A percentile compares a stretch with the other conserved stretches of the same genome.
These are phyloP conservation scores for Hypsopygia costalis DNA, from an alignment of 2,888 invertebrate species.

Conservation along the genomic window DNA sequence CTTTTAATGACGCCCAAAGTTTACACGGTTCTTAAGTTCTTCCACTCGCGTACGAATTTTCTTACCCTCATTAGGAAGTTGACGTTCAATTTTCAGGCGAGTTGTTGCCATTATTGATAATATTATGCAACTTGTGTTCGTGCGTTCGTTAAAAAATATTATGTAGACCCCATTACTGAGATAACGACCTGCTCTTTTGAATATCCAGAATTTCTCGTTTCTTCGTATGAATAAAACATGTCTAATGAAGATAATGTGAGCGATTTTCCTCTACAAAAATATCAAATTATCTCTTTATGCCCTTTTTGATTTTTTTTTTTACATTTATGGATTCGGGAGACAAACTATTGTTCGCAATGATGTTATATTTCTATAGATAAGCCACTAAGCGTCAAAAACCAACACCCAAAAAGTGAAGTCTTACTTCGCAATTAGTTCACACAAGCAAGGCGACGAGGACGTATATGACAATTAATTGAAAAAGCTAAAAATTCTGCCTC, in stretches of 20 bases:
- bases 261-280: not conserved
- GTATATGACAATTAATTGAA: too few species aligned
- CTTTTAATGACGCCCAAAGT: conserved; percentile 77
- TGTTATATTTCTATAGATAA: too few species aligned
- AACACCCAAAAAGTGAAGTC: too few species aligned
- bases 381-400: too few species aligned
- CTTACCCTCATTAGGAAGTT: conserved; percentile 74
- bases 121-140: conserved; percentile 33
- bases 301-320: not conserved
- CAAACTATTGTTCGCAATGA: too few species aligned
- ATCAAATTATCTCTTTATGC: not conserved
- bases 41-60: conserved; percentile 63
- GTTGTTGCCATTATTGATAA: conserved; percentile 62
- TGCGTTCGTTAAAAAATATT: conserved; percentile 10
- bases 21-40: conserved; percentile 70
- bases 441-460: too few species aligned
- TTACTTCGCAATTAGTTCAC: too few species aligned
- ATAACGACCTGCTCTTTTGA: conserved; percentile 3
- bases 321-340: too few species aligned
- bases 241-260: conserved; percentile 8
- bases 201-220: not conserved
- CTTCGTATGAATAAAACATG: not conserved
- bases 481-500: too few species aligned
- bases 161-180: conserved; percentile 2
- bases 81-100: conserved; percentile 53